Percentiles rank a stretch among this genome's conserved stretches.
These are phyloP conservation scores for Diplodus sargus DNA, from an alignment of 2,797 vertebrate genomes.

Conservation along the genomic window DNA sequence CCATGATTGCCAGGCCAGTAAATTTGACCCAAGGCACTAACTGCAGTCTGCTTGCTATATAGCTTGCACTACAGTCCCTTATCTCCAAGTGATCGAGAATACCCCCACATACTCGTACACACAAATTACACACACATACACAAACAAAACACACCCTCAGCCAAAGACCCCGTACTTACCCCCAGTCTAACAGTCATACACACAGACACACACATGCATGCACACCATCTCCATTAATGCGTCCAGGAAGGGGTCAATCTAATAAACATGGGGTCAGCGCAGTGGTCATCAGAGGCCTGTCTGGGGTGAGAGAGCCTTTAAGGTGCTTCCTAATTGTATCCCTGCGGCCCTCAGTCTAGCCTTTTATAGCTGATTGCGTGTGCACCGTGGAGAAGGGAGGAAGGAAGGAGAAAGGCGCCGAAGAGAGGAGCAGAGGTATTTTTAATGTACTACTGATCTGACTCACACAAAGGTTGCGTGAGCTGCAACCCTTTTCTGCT, in stretches of 20 bases:
- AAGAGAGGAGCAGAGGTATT: slow-evolving; percentile 38
- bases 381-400: slow-evolving; percentile 59
- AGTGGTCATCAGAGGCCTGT: slow-evolving; percentile 83
- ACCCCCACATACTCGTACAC: slow-evolving; percentile 61
- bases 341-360: slow-evolving; percentile 75
- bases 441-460: slow-evolving; percentile 43
- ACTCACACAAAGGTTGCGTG: slow-evolving; percentile 33
- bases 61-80: slow-evolving; percentile 51
- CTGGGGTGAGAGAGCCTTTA: slow-evolving; percentile 80
- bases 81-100: slow-evolving; percentile 61
- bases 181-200: slow-evolving; percentile 54
- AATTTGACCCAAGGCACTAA: slow-evolving; percentile 87
- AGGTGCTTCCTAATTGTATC: slow-evolving; percentile 82
- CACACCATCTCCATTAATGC: slow-evolving; percentile 85
- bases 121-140: slow-evolving; percentile 44
- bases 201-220: slow-evolving; percentile 41
- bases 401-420: slow-evolving; percentile 35
- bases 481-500: slow-evolving; percentile 29
- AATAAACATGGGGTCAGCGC: slow-evolving; percentile 89
- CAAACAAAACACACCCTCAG: slow-evolving; percentile 51
- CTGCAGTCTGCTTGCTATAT: slow-evolving; percentile 78
- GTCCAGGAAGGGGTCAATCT: slow-evolving; percentile 85
- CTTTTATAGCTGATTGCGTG: slow-evolving; percentile 72
- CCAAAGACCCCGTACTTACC: slow-evolving; percentile 40
- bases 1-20: slow-evolving; percentile 85